A percentile compares a stretch with the other conserved stretches of the same genome.
Evolutionary conservation across 35 echinoderm and acorn worm species (phyloP).

Genomic region (Ptychodera flava): DNA sequence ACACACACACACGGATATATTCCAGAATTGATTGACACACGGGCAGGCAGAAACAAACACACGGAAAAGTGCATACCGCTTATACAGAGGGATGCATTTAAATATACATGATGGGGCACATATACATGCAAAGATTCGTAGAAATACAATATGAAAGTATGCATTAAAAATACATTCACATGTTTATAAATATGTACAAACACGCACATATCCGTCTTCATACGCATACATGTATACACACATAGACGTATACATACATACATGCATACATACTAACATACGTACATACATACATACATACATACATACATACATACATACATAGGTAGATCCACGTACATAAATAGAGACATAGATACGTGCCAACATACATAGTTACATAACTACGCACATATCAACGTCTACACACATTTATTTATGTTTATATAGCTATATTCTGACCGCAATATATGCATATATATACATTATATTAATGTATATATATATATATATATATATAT

Average conservation of each 20-base stretch:
- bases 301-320: slow-evolving; percentile 2
- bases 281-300: neutral
- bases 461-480: too few relatives aligned
- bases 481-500: too few relatives aligned
- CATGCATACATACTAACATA: neutral
- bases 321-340: neutral
- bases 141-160: too few relatives aligned
- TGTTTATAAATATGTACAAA: neutral
- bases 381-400: too few relatives aligned
- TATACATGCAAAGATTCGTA: too few relatives aligned
- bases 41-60: neutral
- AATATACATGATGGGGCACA: too few relatives aligned
- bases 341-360: neutral
- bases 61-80: neutral
- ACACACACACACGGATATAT: neutral
- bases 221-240: neutral
- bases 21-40: neutral
- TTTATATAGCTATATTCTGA: too few relatives aligned
- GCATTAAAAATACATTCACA: too few relatives aligned
- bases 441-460: too few relatives aligned
- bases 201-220: neutral
- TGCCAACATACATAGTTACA: too few relatives aligned
- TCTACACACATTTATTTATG: too few relatives aligned
- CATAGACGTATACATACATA: neutral
- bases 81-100: too few relatives aligned